Conservation (phyloP, 2,888 invertebrate genomes). For the Hirtodrosophila cameraria region DNA sequence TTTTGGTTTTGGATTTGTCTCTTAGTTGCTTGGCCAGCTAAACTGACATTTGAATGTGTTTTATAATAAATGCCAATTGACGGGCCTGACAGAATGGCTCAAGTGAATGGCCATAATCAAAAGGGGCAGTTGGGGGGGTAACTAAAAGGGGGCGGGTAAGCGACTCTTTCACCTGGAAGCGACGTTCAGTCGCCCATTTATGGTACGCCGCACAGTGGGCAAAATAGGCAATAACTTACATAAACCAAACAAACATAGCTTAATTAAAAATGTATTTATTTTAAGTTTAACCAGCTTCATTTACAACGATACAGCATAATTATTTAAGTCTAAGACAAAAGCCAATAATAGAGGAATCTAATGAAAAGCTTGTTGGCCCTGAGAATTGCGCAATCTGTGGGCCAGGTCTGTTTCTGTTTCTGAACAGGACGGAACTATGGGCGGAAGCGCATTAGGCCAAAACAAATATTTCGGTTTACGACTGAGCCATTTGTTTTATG, state of each 20-base stretch:
- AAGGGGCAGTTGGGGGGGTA: slow-evolving; percentile 8
- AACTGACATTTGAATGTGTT: slow-evolving; percentile 54
- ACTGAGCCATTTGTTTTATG: slow-evolving; percentile 58
- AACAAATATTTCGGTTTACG: slow-evolving; percentile 54
- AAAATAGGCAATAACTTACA: no score
- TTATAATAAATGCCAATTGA: slow-evolving; percentile 70
- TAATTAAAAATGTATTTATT: no score
- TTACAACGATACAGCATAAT: no score
- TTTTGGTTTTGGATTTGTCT: slow-evolving; percentile 23
- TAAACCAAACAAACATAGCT: no score
- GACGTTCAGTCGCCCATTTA: slow-evolving; percentile 25
- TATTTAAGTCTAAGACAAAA: no score
- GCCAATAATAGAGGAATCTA: no score
- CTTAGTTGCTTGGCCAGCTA: slow-evolving; percentile 19
- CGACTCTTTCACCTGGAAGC: slow-evolving; percentile 59
- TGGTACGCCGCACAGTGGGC: slow-evolving; percentile 8
- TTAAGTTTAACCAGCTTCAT: no score
- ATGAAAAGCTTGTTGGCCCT: slow-evolving; percentile 17
- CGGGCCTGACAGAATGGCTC: slow-evolving; percentile 57
- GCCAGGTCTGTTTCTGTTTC: not conserved
- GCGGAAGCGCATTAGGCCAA: slow-evolving; percentile 51
- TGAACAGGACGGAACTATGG: slow-evolving; percentile 5
- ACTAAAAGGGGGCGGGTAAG: not conserved
- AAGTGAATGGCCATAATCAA: slow-evolving; percentile 15
- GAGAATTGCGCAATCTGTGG: slow-evolving; percentile 42